Evolutionary conservation across 2,888 invertebrate genomes (phyloP).

Genomic region (Griposia aprilina): DNA sequence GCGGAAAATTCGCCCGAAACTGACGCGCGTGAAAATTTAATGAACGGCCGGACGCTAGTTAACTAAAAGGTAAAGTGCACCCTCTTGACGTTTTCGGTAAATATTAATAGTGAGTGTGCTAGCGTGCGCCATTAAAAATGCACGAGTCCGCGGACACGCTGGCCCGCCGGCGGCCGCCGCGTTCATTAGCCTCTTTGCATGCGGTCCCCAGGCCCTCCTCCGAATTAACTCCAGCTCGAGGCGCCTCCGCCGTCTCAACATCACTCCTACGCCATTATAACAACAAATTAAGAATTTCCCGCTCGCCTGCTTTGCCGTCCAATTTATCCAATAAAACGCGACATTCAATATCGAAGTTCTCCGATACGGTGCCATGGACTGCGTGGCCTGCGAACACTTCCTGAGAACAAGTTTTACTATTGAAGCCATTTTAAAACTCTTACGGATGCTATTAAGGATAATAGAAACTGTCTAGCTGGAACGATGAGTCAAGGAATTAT

Average conservation of each 20-base stretch:
- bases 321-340: conserved; percentile 87
- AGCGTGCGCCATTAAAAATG: conserved; percentile 90
- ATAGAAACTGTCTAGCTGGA: conserved; percentile 87
- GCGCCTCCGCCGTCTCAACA: conserved; percentile 58
- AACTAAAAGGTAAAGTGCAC: conserved; percentile 91
- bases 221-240: conserved; percentile 72
- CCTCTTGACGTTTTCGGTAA: conserved; percentile 91
- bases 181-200: conserved; percentile 86
- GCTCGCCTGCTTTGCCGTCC: conserved; percentile 74
- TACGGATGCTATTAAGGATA: conserved; percentile 89
- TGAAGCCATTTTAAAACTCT: conserved; percentile 89
- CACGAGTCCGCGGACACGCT: conserved; percentile 88
- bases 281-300: conserved; percentile 75
- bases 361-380: conserved; percentile 78
- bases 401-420: conserved; percentile 87
- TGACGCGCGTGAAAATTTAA: conserved; percentile 91
- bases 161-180: conserved; percentile 69
- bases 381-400: conserved; percentile 85
- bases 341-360: conserved; percentile 86
- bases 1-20: conserved; percentile 91
- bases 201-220: conserved; percentile 70
- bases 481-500: conserved; percentile 87
- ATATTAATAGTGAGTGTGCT: conserved; percentile 90
- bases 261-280: conserved; percentile 71
- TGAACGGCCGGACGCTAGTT: conserved; percentile 91